Base-by-base conservation (phyloP, 1,140 invertebrate species). In the Lepidurus packardi region DNA sequence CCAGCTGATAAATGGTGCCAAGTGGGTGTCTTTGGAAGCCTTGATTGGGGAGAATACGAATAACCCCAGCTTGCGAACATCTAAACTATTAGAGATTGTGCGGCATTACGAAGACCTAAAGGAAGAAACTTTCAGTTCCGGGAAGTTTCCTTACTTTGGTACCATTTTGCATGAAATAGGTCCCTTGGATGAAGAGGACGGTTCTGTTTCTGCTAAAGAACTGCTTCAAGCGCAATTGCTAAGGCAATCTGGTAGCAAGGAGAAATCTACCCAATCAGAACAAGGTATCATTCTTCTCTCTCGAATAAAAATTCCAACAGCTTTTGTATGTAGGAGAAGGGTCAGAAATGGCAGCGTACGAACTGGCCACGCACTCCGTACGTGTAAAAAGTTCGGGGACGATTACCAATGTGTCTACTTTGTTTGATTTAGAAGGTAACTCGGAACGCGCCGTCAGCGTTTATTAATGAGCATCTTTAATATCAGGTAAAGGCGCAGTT, bases 321-420 rank as follows among this genome's bases (percentile, higher is more conserved):
- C 43, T 43, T 8, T 8, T 77, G 10, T 45, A 21, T 45, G 25
- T 80, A 73, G 78, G 75, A 13, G 75, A 16, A 21, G 42, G 41
- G 1, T 41, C 53, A 24, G 65, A 77, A 74, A 73, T 75, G n/a
- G 43, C 73, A 13, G 76, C 73, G 25, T 87, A 87, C 83, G 86
- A 87, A 80, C 80, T 87, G 74, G 86, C 86, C 1, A 87, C 86
- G n/a, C 86, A 87, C 81, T 85, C 86, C 16, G 85, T 87, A 7
- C 86, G 86, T 81, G 84, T 87, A 1, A 79, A 84, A n/a, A 79
- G 85, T n/a, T 85, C 84, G 53, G 86, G 86, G 5, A 83, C 85
- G n/a, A 79, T 87, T 13, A 81, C 85, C 10, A 85, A 87, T 81
- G 85, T 87, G 1, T 83, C 84, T 81, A 84, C 86, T 21, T 81